Conservation (phyloP, 2,113 vertebrate species). For the Tetraodon nigroviridis region DNA sequence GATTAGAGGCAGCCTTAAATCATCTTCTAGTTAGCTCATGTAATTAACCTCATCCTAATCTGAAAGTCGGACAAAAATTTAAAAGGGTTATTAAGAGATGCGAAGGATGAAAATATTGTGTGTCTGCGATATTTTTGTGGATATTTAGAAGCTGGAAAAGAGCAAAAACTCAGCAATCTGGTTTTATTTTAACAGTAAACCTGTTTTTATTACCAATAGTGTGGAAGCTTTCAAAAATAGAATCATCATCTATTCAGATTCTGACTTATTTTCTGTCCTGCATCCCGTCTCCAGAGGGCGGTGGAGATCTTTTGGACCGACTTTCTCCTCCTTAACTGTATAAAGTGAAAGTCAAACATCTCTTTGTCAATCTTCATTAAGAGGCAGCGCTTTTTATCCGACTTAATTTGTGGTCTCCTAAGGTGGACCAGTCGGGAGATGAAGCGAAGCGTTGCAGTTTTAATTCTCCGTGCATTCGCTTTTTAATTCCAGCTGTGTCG, state of each 20-base stretch:
- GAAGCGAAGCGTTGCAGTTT: constrained; percentile 9
- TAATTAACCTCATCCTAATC: constrained; percentile 20
- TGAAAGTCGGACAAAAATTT: constrained; percentile 2
- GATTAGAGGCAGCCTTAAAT: constrained; percentile 31
- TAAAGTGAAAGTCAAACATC: too few species aligned
- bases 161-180: background rate
- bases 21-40: constrained; percentile 31
- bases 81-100: background rate
- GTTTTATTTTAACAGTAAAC: background rate
- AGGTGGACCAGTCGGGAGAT: background rate
- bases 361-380: too few species aligned
- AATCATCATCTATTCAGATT: too few species aligned
- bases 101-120: background rate
- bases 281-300: too few species aligned
- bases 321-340: too few species aligned
- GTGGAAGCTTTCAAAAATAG: too few species aligned
- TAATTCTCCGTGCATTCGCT: constrained; percentile 11
- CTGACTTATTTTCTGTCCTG: too few species aligned
- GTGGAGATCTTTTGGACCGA: too few species aligned
- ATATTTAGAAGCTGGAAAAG: background rate
- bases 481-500: constrained; percentile 10
- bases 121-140: background rate
- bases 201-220: too few species aligned
- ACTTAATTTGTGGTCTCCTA: too few species aligned
- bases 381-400: too few species aligned